Evolutionary conservation across 37 sponge, comb jelly and placozoan species (phyloP).

Genomic region (Aplysina aerophoba): DNA sequence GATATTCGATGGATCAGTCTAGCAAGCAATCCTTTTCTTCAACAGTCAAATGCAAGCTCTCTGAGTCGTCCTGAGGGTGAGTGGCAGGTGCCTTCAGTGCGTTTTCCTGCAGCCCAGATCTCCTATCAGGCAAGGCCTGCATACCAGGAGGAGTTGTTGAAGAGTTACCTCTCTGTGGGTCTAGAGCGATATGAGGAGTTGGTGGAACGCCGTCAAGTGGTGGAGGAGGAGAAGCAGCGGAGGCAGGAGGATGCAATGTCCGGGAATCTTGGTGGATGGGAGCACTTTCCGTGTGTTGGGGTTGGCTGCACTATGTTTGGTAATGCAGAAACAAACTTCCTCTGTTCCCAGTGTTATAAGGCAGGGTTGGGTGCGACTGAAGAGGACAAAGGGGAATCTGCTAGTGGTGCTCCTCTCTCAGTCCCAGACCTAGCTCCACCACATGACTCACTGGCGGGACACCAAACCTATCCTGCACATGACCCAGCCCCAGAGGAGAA

Average conservation of each 20-base stretch:
- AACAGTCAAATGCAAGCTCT: neutral
- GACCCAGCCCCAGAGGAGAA: neutral
- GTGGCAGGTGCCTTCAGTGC: conserved; percentile 54
- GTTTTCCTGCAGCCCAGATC: conserved; percentile 77
- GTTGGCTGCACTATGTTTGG: conserved; percentile 71
- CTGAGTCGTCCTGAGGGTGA: neutral
- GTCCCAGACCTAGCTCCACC: neutral
- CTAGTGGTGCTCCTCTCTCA: neutral
- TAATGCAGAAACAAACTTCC: conserved; percentile 40
- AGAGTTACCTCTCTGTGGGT: conserved; percentile 60
- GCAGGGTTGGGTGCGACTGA: neutral
- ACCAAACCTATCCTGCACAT: neutral
- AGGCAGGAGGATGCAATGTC: conserved; percentile 39
- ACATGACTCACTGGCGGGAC: neutral
- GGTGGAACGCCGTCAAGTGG: neutral
- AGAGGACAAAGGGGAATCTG: neutral
- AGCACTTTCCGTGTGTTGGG: conserved; percentile 56
- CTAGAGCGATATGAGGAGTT: conserved; percentile 49
- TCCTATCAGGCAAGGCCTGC: conserved; percentile 55
- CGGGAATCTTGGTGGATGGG: conserved; percentile 4
- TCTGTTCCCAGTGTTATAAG: conserved; percentile 73
- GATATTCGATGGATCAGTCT: conserved; percentile 66
- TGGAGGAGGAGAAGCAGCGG: conserved; percentile 48
- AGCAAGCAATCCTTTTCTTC: neutral
- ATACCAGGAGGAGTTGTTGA: conserved; percentile 68